Base-by-base conservation (phyloP, 2,888 invertebrate genomes). In the Amiota minor region DNA sequence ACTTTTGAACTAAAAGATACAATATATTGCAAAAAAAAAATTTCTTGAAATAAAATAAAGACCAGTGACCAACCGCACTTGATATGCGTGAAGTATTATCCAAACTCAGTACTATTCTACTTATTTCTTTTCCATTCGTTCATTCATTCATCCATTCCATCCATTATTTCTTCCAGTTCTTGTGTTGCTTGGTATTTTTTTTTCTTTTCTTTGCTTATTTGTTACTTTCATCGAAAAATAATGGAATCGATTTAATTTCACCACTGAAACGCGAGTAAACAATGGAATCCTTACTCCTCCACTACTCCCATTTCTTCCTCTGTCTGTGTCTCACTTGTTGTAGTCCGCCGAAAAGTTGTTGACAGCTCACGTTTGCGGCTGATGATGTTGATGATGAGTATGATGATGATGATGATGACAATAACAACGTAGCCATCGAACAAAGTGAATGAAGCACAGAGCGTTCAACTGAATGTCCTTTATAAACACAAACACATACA, bases 341-440 rank as follows among this genome's bases (percentile, higher is more conserved):
- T 35, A 35, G 35, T 35, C 2, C 4, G 35, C 50, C 45, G 20
- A 73, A 79, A 80, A 82, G 83, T 81, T 80, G 82, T 84, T 83
- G 84, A 83, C 83, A 83, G 83, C 83, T 83, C 83, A 83, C 83
- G 83, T 83, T 84, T 83, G 75, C 77, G 72, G n/a, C 46, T 65
- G 59, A 59, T 16, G 59, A 56, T n/a, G n/a, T 16, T 56, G 64
- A 4, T 47, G 64, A 16, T 10, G 45, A 46, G 14, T 1, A 20
- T 20, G 67, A 46, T 68, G 20, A 11, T 12, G 67, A 50, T 23
- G 67, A 11, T 53, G 67, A n/a, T 65, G 18, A 53, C n/a, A n/a
- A 53, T 53, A n/a, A 10, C 53, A 14, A 2, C 53, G 12, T 35
- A 6, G 35, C 35, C 35, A 35, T 35, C 35, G 35, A 35, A 35